Evolutionary conservation across 2,113 vertebrate species (phyloP).

Genomic region (Callopanchax toddi): DNA sequence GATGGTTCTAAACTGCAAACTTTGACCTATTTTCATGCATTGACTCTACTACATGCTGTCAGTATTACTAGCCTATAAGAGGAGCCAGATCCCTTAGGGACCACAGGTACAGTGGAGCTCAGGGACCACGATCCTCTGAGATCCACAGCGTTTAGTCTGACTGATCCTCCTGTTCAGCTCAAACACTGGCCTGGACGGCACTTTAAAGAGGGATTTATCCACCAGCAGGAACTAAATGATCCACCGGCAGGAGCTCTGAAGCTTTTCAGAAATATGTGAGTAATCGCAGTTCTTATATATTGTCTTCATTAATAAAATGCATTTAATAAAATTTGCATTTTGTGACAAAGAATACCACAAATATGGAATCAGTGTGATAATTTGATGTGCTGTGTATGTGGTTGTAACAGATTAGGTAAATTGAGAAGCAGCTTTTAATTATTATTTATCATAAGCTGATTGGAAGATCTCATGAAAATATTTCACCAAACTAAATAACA

Average conservation of each 20-base stretch:
- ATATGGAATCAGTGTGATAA: too few relatives aligned
- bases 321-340: too few relatives aligned
- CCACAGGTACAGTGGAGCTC: constrained; percentile 80
- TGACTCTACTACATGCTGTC: constrained; percentile 5
- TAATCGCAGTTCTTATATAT: constrained; percentile 13
- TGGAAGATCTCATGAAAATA: too few relatives aligned
- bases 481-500: too few relatives aligned
- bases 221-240: constrained; percentile 56
- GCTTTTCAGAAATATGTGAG: constrained; percentile 75
- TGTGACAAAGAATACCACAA: too few relatives aligned
- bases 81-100: constrained; percentile 69
- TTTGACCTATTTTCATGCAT: constrained; percentile 18
- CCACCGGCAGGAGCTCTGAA: constrained; percentile 47
- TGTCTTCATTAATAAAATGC: background rate
- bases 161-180: constrained; percentile 70
- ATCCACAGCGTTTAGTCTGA: constrained; percentile 48
- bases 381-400: too few relatives aligned
- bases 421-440: too few relatives aligned
- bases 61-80: constrained; percentile 59
- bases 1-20: background rate
- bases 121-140: constrained; percentile 60
- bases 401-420: too few relatives aligned
- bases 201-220: constrained; percentile 71
- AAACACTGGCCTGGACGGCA: constrained; percentile 61
- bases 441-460: too few relatives aligned